Evolutionary conservation across 1,140 invertebrate genomes (phyloP), one percentile per base, ranked within the genome.

Genomic region (Delia radicum): DNA sequence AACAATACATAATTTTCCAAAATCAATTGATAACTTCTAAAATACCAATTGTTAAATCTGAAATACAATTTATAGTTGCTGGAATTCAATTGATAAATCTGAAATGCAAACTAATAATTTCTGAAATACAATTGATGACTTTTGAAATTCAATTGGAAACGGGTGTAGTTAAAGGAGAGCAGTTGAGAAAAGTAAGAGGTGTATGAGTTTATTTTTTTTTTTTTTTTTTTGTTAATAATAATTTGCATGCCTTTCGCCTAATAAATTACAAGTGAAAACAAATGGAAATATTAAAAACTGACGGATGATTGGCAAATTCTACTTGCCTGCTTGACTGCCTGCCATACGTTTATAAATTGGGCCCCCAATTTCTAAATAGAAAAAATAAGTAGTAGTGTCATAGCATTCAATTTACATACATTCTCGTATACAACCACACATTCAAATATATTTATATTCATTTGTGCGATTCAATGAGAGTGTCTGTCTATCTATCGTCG

Each of bases 281-380:
- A 75, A 75, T 75, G 74, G 74, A 75, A 75, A 67, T 75, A 75
- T 75, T 75, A 75, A 75, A 67, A 75, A 75, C 62, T 75, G 74
- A 75, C 74, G 74, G 74, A 75, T 75, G 74, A 62, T 63, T 75
- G n/a, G 74, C 74, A 62, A 33, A 61, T 67, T 31, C 61, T 65
- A 24, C 65, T 69, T 69, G 65, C 65, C 29, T 33, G 65, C 15
- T 29, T 29, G 63, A 28, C 18, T 33, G 8, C 18, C 24, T 55
- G 48, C 24, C 48, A 55, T 55, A 18, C 48, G 48, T 55, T 55
- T 55, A 55, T 55, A 55, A 55, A 55, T 55, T 55, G 48, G 48
- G 21, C 48, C 48, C 48, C 48, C 48, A 55, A 55, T 55, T 55
- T 10, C 5, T 55, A 21, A 55, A 55, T 21, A 21, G 48, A 55